Percentiles rank a stretch among this genome's conserved stretches.
Evolutionary conservation across 2,797 vertebrate genomes (phyloP).

Genomic region (Netta rufina): DNA sequence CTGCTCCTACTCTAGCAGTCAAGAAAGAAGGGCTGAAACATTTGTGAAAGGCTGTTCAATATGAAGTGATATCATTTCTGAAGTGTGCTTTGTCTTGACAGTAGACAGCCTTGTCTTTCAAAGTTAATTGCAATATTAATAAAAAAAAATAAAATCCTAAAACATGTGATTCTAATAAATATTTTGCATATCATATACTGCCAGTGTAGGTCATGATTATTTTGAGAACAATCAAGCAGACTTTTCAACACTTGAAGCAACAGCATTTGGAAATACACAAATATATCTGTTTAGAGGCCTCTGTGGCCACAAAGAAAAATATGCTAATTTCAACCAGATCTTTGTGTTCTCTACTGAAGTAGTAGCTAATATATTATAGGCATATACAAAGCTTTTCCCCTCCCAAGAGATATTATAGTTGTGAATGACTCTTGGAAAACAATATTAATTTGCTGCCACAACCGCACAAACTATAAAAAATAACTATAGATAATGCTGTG

Average conservation of each 20-base stretch:
- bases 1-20: background rate
- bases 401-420: conserved; percentile 21
- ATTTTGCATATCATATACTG: background rate
- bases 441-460: background rate
- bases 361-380: conserved; percentile 9
- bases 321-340: conserved; percentile 62
- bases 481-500: conserved; percentile 7
- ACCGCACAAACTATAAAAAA: conserved; percentile 36
- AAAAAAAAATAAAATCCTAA: background rate
- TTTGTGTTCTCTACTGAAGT: conserved; percentile 15
- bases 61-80: background rate
- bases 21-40: background rate
- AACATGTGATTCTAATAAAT: background rate
- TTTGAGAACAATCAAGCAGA: background rate
- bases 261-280: background rate
- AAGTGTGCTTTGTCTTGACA: background rate
- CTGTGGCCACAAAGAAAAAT: conserved; percentile 44
- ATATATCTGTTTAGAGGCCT: conserved; percentile 39
- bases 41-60: background rate
- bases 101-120: background rate
- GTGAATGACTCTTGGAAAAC: conserved; percentile 47
- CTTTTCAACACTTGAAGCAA: conserved; percentile 2
- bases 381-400: background rate
- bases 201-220: background rate
- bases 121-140: background rate